Conservation (phyloP, 1,140 invertebrate genomes). For the Pteromalus puparum region DNA sequence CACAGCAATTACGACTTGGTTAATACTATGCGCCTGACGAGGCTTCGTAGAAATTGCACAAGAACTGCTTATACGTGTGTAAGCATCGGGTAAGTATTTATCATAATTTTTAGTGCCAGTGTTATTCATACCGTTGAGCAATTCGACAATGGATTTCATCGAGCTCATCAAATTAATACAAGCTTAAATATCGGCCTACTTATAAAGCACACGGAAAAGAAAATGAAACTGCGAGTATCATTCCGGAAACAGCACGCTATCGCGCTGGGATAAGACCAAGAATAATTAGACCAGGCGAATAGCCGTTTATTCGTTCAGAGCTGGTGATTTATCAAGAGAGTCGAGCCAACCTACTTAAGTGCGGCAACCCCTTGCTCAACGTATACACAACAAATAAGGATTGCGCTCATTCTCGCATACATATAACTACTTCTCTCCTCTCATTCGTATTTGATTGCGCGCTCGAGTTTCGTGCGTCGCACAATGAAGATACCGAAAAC, state of each 20-base stretch:
- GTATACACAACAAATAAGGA: background rate
- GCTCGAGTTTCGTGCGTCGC: background rate
- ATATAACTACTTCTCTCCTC: background rate
- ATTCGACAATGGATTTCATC: background rate
- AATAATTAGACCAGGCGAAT: background rate
- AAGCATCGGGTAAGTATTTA: background rate
- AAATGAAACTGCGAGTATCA: background rate
- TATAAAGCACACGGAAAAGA: background rate
- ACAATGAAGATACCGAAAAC: slow-evolving; percentile 49
- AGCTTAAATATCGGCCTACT: background rate
- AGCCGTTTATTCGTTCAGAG: slow-evolving; percentile 4
- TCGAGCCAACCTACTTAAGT: background rate
- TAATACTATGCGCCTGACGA: slow-evolving; percentile 50
- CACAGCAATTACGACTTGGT: slow-evolving; percentile 33
- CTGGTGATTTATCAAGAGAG: background rate
- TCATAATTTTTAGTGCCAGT: background rate
- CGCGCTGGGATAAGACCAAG: background rate
- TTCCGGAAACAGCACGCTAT: too few relatives aligned
- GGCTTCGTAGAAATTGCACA: slow-evolving; percentile 47
- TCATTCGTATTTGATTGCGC: slow-evolving; percentile 21
- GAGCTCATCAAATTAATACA: background rate
- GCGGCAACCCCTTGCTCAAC: background rate
- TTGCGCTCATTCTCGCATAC: background rate
- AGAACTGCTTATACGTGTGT: background rate
- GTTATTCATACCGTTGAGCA: background rate